Evolutionary conservation across 2,888 invertebrate species (phyloP), one percentile per base, ranked within the genome.

Genomic region (Diarsia brunnea): DNA sequence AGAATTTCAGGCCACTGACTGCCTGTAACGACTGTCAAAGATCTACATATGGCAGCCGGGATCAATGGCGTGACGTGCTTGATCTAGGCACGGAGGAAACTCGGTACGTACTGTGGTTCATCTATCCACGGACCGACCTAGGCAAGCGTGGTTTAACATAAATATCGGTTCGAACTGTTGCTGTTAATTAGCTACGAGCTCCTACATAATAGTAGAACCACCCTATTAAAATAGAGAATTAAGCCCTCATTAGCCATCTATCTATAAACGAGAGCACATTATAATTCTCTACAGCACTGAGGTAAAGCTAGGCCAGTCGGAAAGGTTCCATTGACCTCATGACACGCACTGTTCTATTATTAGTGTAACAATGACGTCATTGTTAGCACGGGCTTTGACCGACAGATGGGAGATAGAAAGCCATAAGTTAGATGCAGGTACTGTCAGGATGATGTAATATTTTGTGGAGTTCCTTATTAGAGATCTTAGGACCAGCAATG

Each of bases 271-370:
- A 69, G 53, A 55, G 43, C 31, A 45, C 72, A 49, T 55, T 58
- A 72, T 63, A 64, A 81, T 82, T 69, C 69, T 24, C 69, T 53
- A 31, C 27, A 51, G 31, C 58, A 77, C 60, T 72, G 24, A 66
- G 38, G 66, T 55, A 49, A 65, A 74, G 69, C 61, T 67, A 60
- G 45, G 77, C 47, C 69, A 74, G 49, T 73, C 73, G 68, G 67
- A 72, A 84, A 87, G 75, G 82, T 87, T 73, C 73, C 81, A 69
- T 82, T 84, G 82, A 85, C 85, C 85, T 73, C 75, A 77, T 84
- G 74, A 73, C 81, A 87, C 85, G 76, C 79, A 84, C 79, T 64
- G 81, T 65, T 86, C 81, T 84, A 87, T 86, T 80, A 75, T 69
- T 78, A 86, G 70, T 58, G 43, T 11, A 49, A 69, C 47, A 43